Evolutionary conservation across 2,888 invertebrate species (phyloP).

Genomic region (Atrina japonica): DNA sequence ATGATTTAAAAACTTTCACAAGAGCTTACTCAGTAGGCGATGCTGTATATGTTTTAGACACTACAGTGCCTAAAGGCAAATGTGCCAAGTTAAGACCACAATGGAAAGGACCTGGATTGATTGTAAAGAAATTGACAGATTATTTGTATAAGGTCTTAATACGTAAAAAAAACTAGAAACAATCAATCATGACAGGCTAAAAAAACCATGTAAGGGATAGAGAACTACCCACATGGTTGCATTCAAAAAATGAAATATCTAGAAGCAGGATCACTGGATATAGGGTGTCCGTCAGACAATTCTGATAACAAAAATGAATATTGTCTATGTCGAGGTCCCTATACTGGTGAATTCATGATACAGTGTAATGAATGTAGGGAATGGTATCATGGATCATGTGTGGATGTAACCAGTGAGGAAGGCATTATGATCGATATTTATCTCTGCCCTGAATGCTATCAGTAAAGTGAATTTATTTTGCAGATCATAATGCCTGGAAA

Average conservation of each 20-base stretch:
- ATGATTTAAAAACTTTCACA: slow-evolving; percentile 14
- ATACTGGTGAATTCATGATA: slow-evolving; percentile 24
- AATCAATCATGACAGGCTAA: slow-evolving; percentile 28
- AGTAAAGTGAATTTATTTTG: not conserved
- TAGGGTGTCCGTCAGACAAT: not conserved
- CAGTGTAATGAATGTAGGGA: slow-evolving; percentile 15
- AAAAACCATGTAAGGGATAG: slow-evolving; percentile 23
- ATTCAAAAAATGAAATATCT: not conserved
- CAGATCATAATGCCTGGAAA: slow-evolving; percentile 1
- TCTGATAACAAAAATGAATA: not conserved
- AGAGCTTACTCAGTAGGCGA: slow-evolving; percentile 13
- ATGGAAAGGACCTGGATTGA: slow-evolving; percentile 30
- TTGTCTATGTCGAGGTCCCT: slow-evolving; percentile 15
- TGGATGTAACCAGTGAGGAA: not conserved
- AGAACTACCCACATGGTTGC: slow-evolving; percentile 3
- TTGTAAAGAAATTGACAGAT: slow-evolving; percentile 2
- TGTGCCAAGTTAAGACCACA: slow-evolving; percentile 8
- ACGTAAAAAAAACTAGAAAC: not conserved
- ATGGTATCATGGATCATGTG: slow-evolving; percentile 13
- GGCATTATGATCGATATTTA: not conserved
- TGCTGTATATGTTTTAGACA: slow-evolving; percentile 13
- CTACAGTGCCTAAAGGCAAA: slow-evolving; percentile 7
- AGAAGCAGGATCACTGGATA: not conserved
- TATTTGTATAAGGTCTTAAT: slow-evolving; percentile 5
- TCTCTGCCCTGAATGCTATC: not conserved